These are phyloP conservation scores for Ephestia elutella DNA, from an alignment of 1,140 invertebrate species.

Conservation along the genomic window DNA sequence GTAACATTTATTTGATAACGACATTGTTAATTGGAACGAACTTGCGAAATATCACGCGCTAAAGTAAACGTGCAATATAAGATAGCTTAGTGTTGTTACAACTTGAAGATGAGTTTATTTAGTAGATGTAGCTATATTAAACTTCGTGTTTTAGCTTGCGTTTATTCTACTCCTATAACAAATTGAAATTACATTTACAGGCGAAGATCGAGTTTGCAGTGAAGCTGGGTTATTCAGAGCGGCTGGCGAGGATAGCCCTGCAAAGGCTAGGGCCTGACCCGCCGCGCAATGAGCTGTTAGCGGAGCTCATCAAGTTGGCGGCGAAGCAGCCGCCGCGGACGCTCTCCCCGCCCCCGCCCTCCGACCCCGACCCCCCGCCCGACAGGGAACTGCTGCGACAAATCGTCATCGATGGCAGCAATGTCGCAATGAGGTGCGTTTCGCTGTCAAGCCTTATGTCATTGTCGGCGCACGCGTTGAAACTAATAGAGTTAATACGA, in stretches of 20 bases:
- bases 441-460: neutral
- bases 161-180: too few species aligned
- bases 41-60: too few species aligned
- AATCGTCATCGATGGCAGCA: conserved; percentile 97
- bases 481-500: neutral
- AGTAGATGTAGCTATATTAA: too few species aligned
- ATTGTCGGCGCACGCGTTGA: neutral
- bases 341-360: conserved; percentile 40
- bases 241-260: conserved; percentile 87
- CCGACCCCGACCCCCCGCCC: conserved; percentile 42
- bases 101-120: too few species aligned
- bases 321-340: conserved; percentile 70
- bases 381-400: conserved; percentile 79
- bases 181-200: conserved; percentile 34
- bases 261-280: conserved; percentile 88
- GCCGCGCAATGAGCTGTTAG: conserved; percentile 90
- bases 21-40: too few species aligned
- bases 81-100: too few species aligned
- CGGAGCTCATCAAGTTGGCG: conserved; percentile 84
- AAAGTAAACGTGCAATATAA: too few species aligned
- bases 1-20: too few species aligned
- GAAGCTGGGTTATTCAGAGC: conserved; percentile 93
- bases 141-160: too few species aligned
- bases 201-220: conserved; percentile 65
- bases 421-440: conserved; percentile 94